These are phyloP conservation scores for Prorops nasuta DNA, from an alignment of 1,140 invertebrate genomes.

Conservation along the genomic window DNA sequence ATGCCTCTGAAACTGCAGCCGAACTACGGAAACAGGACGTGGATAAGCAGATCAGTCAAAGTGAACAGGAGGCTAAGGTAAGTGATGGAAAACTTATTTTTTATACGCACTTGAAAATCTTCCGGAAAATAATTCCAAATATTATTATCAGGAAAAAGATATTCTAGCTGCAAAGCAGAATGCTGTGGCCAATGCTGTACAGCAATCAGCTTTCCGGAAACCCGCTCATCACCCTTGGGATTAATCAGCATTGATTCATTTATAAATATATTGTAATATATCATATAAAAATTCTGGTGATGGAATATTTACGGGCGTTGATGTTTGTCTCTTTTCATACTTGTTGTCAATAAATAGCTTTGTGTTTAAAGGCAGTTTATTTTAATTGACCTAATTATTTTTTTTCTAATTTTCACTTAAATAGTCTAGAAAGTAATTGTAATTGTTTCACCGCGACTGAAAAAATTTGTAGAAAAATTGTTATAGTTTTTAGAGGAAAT, in stretches of 20 bases:
- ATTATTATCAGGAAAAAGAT: conserved; percentile 39
- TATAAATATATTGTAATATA: too few species aligned
- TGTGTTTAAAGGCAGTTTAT: too few species aligned
- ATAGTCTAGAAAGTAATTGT: too few species aligned
- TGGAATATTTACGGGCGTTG: conserved; percentile 9
- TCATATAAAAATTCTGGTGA: conserved; percentile 12
- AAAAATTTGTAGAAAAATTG: too few species aligned
- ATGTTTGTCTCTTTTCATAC: conserved; percentile 5
- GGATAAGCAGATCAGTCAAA: conserved; percentile 51
- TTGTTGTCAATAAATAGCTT: conserved; percentile 23
- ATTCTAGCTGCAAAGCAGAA: conserved; percentile 50
- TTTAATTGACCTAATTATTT: too few species aligned
- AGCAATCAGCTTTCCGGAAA: conserved; percentile 36
- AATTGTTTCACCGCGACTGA: too few species aligned
- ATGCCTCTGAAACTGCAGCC: conserved; percentile 48
- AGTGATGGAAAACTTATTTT: too few species aligned
- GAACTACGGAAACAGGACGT: conserved; percentile 53
- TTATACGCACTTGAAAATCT: too few species aligned
- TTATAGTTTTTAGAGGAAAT: too few species aligned
- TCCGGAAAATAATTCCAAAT: conserved; percentile 7
- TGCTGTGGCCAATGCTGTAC: conserved; percentile 45
- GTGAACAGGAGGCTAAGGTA: conserved; percentile 51
- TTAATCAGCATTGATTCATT: conserved; percentile 18
- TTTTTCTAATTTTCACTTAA: too few species aligned
- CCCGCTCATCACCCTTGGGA: conserved; percentile 42